These are phyloP conservation scores for Acanthurus lineatus DNA, from an alignment of 2,797 vertebrate species.

Conservation along the genomic window DNA sequence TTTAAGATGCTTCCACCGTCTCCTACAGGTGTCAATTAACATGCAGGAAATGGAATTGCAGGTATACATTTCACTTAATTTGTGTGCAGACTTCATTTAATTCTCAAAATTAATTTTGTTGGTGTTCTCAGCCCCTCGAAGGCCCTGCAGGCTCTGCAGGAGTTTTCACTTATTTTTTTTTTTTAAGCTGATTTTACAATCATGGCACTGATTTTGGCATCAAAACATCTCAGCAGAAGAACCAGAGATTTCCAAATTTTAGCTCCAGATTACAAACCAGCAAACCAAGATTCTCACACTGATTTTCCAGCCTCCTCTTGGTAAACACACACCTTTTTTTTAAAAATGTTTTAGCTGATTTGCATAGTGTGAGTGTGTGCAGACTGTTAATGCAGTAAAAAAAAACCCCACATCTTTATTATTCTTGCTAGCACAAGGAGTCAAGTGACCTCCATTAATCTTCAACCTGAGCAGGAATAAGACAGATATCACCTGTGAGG, in stretches of 20 bases:
- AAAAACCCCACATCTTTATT: not conserved
- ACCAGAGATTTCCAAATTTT: too few relatives aligned
- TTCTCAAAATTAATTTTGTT: not conserved
- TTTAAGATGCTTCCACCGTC: not conserved
- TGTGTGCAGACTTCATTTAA: not conserved
- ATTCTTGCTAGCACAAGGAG: not conserved
- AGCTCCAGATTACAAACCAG: too few relatives aligned
- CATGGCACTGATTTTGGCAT: too few relatives aligned
- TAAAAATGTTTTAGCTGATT: too few relatives aligned
- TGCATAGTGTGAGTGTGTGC: not conserved
- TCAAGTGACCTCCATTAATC: not conserved
- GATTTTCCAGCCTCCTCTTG: not conserved
- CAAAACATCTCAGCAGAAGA: too few relatives aligned
- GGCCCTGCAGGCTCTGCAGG: not conserved
- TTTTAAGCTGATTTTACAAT: not conserved
- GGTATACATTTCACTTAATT: not conserved
- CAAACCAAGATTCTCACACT: too few relatives aligned
- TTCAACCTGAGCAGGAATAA: not conserved
- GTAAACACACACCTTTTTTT: not conserved
- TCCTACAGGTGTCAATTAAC: constrained; percentile 3
- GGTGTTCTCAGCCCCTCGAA: not conserved
- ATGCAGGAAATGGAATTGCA: not conserved
- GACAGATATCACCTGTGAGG: not conserved
- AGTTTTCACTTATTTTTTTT: not conserved
- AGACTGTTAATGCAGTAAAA: not conserved